These are phyloP conservation scores for Glossosoma conforme DNA, from an alignment of 1,140 invertebrate species.

Conservation along the genomic window DNA sequence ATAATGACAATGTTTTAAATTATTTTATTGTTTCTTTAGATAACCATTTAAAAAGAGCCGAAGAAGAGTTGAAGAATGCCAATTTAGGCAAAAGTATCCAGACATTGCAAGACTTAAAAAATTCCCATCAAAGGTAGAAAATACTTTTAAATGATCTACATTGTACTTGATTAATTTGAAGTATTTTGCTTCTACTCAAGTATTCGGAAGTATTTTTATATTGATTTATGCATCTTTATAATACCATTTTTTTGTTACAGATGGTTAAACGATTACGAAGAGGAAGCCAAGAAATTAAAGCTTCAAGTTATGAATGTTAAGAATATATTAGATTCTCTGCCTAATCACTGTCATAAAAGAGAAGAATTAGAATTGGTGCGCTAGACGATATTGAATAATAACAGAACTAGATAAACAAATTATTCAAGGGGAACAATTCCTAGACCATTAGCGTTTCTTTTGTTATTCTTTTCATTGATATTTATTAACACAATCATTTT, in stretches of 20 bases:
- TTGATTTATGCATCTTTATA: background rate
- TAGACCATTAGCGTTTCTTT: background rate
- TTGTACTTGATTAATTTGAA: background rate
- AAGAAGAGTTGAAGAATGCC: constrained; percentile 65
- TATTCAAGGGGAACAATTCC: background rate
- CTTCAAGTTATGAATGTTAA: constrained; percentile 83
- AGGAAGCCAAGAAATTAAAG: constrained; percentile 67
- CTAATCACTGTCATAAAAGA: constrained; percentile 76
- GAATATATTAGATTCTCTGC: constrained; percentile 76
- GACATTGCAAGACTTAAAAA: constrained; percentile 64
- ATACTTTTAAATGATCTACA: background rate
- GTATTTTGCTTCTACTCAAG: background rate
- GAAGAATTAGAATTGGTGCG: constrained; percentile 58
- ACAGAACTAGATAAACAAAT: background rate
- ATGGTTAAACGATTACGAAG: constrained; percentile 77
- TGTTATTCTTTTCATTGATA: constrained; percentile 1
- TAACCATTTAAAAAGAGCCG: constrained; percentile 64
- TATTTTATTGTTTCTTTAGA: constrained; percentile 47
- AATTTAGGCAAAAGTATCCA: constrained; percentile 74
- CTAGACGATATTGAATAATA: no score
- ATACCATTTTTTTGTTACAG: constrained; percentile 39
- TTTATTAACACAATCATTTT: constrained; percentile 3
- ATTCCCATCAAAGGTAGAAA: constrained; percentile 57
- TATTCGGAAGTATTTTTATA: background rate
- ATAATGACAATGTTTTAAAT: constrained; percentile 3